Base-by-base conservation (phyloP, 2,888 invertebrate genomes). In the Lepidochitona cinerea region DNA sequence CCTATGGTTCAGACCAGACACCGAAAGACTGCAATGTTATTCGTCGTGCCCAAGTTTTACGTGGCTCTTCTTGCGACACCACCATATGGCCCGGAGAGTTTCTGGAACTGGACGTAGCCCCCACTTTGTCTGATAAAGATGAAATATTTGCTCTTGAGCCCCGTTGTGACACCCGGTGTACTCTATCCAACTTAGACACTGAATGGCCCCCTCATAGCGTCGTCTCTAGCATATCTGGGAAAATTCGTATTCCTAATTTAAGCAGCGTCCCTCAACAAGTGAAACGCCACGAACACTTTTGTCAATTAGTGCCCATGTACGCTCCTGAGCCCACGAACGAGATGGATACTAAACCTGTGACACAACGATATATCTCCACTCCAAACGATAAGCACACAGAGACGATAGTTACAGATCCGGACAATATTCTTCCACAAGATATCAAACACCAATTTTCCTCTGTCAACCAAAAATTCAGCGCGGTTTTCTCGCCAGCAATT, bases 11-110 rank as follows among this genome's bases (percentile, higher is more conserved):
- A n/a, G n/a, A n/a, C n/a, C n/a, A n/a, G n/a, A n/a, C n/a, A n/a
- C n/a, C n/a, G n/a, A n/a, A n/a, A n/a, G n/a, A n/a, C n/a, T n/a
- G n/a, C n/a, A n/a, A n/a, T n/a, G n/a, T n/a, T n/a, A n/a, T n/a
- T n/a, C n/a, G n/a, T n/a, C n/a, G n/a, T n/a, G n/a, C n/a, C n/a
- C n/a, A n/a, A n/a, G n/a, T n/a, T n/a, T n/a, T n/a, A n/a, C n/a
- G n/a, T n/a, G 9, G 49, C 66, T 37, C 68, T 71, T 9, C 7
- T 70, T 6, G 66, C 75, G 18, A 68, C 72, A 0, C 41, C 72
- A 2, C n/a, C n/a, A 41, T 76, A 6, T 78, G 75, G 76, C 79
- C 79, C 14, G 78, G 81, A 0, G 52, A 72, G 4, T 78, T 49
- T 36, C 35, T 76, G 18, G 77, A 79, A 59, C 23, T 81, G 1